Evolutionary conservation across 2,888 invertebrate species (phyloP).

Genomic region (Cephus sareptanus): DNA sequence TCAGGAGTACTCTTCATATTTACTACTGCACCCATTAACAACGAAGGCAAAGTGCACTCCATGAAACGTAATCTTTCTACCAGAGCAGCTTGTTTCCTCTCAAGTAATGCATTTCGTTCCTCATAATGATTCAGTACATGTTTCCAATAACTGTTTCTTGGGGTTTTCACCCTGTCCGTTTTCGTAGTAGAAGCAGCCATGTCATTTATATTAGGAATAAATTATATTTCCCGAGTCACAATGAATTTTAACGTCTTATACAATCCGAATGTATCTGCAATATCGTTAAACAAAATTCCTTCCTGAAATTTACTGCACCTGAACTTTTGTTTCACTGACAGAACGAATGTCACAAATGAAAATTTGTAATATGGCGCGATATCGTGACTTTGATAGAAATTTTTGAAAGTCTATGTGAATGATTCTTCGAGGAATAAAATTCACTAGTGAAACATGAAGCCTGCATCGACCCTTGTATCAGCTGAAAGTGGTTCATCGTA

Average conservation of each 20-base stretch:
- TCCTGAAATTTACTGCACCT: neutral
- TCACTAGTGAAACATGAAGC: neutral
- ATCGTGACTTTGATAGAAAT: neutral
- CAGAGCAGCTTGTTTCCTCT: slow-evolving; percentile 42
- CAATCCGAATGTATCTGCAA: neutral
- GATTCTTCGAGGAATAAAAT: neutral
- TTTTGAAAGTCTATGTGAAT: neutral
- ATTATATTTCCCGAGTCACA: neutral
- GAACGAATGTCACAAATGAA: neutral
- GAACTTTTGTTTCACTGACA: neutral
- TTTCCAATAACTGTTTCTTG: slow-evolving; percentile 42
- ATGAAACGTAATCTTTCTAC: slow-evolving; percentile 47
- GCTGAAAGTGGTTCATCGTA: neutral
- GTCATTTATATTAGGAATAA: neutral
- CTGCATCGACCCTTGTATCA: neutral
- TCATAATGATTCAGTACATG: slow-evolving; percentile 43
- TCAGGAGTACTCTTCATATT: slow-evolving; percentile 22
- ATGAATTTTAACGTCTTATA: neutral
- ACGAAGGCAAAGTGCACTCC: slow-evolving; percentile 49
- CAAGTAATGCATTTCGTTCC: slow-evolving; percentile 44
- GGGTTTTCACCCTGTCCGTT: neutral
- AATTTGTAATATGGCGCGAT: neutral
- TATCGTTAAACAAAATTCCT: too few relatives aligned
- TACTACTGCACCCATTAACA: slow-evolving; percentile 42
- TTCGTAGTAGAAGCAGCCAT: neutral